Base-by-base conservation (phyloP, 2,797 vertebrate genomes). In the Cyprinodon diabolis region DNA sequence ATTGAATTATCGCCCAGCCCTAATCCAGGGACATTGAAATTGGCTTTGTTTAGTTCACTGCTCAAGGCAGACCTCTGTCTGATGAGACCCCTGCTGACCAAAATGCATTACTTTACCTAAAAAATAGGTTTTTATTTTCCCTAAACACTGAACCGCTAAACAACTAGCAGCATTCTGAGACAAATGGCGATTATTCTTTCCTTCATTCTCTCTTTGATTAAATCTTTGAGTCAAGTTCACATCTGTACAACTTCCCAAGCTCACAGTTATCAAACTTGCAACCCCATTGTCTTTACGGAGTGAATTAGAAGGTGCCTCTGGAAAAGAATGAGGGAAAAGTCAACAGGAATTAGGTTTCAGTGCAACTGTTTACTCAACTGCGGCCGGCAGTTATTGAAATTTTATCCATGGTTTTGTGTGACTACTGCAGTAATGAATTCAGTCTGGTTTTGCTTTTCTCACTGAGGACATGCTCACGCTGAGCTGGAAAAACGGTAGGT, bases 281-380 rank as follows among this genome's bases (percentile, higher is more conserved):
- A 96, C 96, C 95, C 95, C 95, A 96, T 96, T 98, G 96, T 98
- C 96, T 97, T 95, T 96, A 96, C 95, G 93, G 94, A 95, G 94
- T 90, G 85, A 96, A 97, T 96, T 96, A 96, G 95, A 97, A 97
- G 96, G 95, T 96, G 96, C 97, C 96, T 94, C 96, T 97, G 96
- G 97, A 97, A 94, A 95, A 95, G 95, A 96, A 96, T 94, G 96
- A 97, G 95, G 96, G 96, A 96, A 97, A 98, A 98, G 97, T 98
- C 97, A 98, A 98, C 97, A 97, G 96, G 97, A 98, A 97, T 99
- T 97, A 97, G 96, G 96, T 99, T 98, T 98, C 97, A 97, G 96
- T 95, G 96, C 96, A 98, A 98, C 97, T 98, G 97, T 99, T 98
- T 98, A 98, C 97, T 97, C 97, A 98, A 98, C 97, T 99, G 96